Evolutionary conservation across 2,888 invertebrate genomes (phyloP).

Genomic region (Tiphia femorata): DNA sequence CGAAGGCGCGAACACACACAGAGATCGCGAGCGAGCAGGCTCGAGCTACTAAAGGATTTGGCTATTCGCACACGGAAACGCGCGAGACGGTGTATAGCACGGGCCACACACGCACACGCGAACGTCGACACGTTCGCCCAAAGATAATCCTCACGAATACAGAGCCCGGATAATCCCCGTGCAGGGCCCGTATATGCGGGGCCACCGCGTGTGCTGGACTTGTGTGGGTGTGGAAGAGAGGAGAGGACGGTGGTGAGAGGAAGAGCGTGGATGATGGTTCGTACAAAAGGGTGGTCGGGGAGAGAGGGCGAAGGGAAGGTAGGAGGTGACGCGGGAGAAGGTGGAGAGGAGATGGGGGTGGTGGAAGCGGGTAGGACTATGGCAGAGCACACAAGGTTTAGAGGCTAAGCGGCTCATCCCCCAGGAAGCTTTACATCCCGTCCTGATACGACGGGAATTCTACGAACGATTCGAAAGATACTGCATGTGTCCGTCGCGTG

Average conservation of each 20-base stretch:
- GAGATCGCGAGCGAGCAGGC: constrained; percentile 20
- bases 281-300: constrained; percentile 45
- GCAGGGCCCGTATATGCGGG: constrained; percentile 53
- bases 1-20: constrained; percentile 9
- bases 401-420: constrained; percentile 68
- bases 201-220: constrained; percentile 20
- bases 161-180: constrained; percentile 65
- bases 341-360: constrained; percentile 18
- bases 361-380: no score
- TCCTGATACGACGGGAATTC: constrained; percentile 56
- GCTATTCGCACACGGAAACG: constrained; percentile 38
- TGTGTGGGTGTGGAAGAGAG: not conserved
- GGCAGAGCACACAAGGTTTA: constrained; percentile 65
- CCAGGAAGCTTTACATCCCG: constrained; percentile 65
- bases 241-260: constrained; percentile 7
- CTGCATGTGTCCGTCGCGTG: constrained; percentile 30
- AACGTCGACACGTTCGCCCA: constrained; percentile 43
- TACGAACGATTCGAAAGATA: constrained; percentile 60
- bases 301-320: constrained; percentile 28
- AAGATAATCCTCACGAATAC: constrained; percentile 67
- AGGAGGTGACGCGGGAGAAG: constrained; percentile 24
- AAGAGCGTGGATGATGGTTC: constrained; percentile 41
- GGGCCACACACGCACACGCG: constrained; percentile 28
- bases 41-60: constrained; percentile 62
- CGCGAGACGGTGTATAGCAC: constrained; percentile 9